A percentile compares a stretch with the other conserved stretches of the same genome.
Evolutionary conservation across 2,113 vertebrate genomes (phyloP).

Genomic region (Emydura subglobosa): DNA sequence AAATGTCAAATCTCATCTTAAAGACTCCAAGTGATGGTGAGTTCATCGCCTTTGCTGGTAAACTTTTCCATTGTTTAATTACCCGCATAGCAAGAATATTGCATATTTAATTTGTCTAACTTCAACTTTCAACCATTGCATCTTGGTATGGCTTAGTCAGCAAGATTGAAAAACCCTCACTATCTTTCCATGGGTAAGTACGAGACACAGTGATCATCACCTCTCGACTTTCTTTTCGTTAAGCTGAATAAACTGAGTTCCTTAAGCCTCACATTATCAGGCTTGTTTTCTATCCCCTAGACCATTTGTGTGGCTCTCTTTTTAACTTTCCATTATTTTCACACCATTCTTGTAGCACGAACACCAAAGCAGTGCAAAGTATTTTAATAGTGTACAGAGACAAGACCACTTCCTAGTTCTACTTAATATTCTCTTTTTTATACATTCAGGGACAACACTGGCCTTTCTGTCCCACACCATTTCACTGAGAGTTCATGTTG

Average conservation of each 20-base stretch:
- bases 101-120: not conserved
- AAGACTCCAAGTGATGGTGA: not conserved
- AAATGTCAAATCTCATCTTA: not conserved
- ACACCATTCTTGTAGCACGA: no score
- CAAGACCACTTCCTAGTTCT: no score
- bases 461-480: not conserved
- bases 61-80: not conserved
- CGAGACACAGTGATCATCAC: not conserved
- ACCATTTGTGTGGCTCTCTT: no score
- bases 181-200: not conserved
- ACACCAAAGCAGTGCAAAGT: no score
- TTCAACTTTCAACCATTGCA: not conserved
- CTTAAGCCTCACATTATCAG: not conserved
- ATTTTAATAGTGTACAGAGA: no score
- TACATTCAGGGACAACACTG: no score
- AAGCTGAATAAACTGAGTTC: not conserved
- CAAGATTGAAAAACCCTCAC: not conserved
- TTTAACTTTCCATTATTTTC: no score
- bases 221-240: not conserved
- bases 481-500: not conserved
- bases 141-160: not conserved
- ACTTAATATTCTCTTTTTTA: no score
- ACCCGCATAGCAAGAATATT: not conserved
- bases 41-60: not conserved
- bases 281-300: no score